A percentile compares a stretch with the other conserved stretches of the same genome.
phyloP scores from a whole-genome alignment of 2,797 vertebrate species.

The Stomatorhinus walkeri region DNA sequence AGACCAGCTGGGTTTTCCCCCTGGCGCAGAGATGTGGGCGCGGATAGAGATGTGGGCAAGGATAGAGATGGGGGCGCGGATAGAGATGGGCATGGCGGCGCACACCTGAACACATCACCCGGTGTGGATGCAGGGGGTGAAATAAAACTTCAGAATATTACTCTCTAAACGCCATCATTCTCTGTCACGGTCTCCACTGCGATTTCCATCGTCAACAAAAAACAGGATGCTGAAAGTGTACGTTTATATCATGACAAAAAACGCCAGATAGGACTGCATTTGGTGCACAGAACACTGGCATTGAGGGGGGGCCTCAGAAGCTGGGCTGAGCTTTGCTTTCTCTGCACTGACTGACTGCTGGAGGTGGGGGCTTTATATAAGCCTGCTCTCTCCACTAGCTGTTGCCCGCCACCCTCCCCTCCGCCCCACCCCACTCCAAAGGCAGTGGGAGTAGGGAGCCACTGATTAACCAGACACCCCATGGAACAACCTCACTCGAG shows the following conservation, averaged over 20 bases:
- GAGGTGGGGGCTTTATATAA: not conserved
- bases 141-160: not conserved
- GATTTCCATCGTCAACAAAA: not conserved
- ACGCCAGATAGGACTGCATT: not conserved
- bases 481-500: not conserved
- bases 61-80: too few relatives aligned
- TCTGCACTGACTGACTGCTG: not conserved
- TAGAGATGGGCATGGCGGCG: not conserved
- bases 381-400: not conserved
- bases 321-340: not conserved
- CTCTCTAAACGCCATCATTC: not conserved
- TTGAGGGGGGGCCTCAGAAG: not conserved
- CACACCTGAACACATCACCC: not conserved
- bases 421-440: not conserved
- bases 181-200: not conserved
- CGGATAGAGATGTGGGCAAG: too few relatives aligned
- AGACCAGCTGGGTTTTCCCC: not conserved
- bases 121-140: not conserved
- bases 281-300: not conserved
- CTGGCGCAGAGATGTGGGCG: too few relatives aligned
- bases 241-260: not conserved
- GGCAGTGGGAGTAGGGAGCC: not conserved
- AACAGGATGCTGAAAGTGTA: not conserved
- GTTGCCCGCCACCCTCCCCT: not conserved
- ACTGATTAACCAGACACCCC: not conserved